A percentile compares a stretch with the other conserved stretches of the same genome.
Conservation (phyloP, 2,888 invertebrate genomes). For the Myopa testacea region DNA sequence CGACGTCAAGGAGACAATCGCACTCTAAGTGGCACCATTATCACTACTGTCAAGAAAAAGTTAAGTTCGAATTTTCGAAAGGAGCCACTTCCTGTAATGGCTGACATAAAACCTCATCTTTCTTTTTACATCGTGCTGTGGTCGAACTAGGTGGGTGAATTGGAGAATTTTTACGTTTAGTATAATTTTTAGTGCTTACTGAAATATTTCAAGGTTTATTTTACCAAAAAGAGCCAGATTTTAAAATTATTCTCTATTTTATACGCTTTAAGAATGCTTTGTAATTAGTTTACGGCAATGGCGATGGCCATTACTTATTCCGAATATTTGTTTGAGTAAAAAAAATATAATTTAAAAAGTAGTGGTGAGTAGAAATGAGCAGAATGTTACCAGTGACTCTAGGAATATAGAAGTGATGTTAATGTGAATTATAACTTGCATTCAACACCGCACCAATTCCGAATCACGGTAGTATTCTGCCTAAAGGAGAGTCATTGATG, state of each 20-base stretch:
- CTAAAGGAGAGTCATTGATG: slow-evolving; percentile 49
- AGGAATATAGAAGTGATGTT: slow-evolving; percentile 34
- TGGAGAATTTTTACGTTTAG: slow-evolving; percentile 13
- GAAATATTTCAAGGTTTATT: neutral
- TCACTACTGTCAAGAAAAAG: neutral
- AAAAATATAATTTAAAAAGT: neutral
- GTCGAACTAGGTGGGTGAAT: slow-evolving; percentile 50
- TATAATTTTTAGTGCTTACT: neutral
- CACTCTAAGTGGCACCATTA: neutral
- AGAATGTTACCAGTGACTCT: slow-evolving; percentile 41
- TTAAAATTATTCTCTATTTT: no score
- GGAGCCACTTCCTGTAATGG: slow-evolving; percentile 28
- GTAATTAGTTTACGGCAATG: neutral
- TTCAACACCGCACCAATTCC: neutral
- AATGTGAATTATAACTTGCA: neutral
- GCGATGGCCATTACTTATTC: neutral
- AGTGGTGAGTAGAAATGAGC: slow-evolving; percentile 42
- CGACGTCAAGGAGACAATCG: no score
- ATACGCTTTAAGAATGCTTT: no score
- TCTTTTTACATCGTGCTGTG: slow-evolving; percentile 54
- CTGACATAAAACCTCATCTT: slow-evolving; percentile 40
- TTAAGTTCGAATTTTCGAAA: slow-evolving; percentile 12
- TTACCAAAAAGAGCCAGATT: neutral
- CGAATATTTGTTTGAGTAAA: neutral
- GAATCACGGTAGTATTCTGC: slow-evolving; percentile 48